Base-by-base conservation (phyloP, 2,888 invertebrate genomes). In the Drosophila trichaetosa region DNA sequence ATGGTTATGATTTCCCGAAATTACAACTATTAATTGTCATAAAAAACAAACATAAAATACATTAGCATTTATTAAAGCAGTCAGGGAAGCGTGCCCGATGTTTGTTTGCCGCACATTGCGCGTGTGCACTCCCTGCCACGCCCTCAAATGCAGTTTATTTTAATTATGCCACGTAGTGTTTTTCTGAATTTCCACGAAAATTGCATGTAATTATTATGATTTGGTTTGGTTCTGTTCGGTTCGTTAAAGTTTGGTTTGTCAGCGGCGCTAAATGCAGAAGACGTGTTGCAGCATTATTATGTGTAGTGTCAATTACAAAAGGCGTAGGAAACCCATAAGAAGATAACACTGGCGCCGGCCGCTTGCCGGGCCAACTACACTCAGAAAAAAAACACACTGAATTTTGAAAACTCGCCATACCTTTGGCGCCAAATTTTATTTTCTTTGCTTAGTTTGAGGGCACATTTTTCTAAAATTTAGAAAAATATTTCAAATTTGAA, bases 111-210 rank as follows among this genome's bases (percentile, higher is more conserved):
- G 71, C 49, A 42, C 66, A 71, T 48, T 73, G 70, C 74, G 36
- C 73, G 59, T 71, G 63, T 63, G 51, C 56, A 65, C 49, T 31
- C 36, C 58, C 24, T 27, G 46, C 24, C 8, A 46, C 46, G 16
- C 36, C 42, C n/a, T 40, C 40, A 40, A 48, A 38, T n/a, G 68
- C 42, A 78, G 79, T 87, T 64, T 70, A 58, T 62, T 73, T 79
- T 87, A 90, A 86, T 89, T 86, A 86, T 86, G 86, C 86, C 89
- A 90, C 89, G 86, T 90, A 84, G 76, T 71, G 70, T 56, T 73
- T 74, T 83, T 89, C 85, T 83, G 64, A 73, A 78, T 90, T 89
- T 87, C 90, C 86, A 89, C 83, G 90, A 89, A 90, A 87, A 76
- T 80, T 78, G 68, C 69, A 65, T 90, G 89, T 90, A 84, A 76